A percentile compares a stretch with the other conserved stretches of the same genome.
Conservation (phyloP, 2,888 invertebrate genomes). For the Ptilodon capucinus region DNA sequence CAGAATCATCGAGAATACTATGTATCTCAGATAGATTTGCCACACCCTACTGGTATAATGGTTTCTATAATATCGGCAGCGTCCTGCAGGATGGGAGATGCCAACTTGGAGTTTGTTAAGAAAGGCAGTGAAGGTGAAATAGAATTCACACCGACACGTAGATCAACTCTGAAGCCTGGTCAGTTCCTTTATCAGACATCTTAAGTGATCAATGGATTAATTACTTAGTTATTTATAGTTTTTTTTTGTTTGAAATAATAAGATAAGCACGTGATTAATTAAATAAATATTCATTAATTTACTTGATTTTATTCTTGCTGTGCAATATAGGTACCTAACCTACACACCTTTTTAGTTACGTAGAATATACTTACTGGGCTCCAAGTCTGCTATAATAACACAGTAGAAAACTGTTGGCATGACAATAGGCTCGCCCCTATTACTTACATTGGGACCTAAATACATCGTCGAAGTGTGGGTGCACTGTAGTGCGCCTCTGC, state of each 20-base stretch:
- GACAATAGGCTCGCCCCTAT: too few species aligned
- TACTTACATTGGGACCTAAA: too few species aligned
- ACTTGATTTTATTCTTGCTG: too few species aligned
- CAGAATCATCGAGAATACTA: conserved; percentile 43
- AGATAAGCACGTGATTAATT: background rate
- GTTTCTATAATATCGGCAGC: conserved; percentile 54
- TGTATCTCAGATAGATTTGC: conserved; percentile 54
- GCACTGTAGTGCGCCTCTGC: too few species aligned
- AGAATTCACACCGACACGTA: conserved; percentile 47
- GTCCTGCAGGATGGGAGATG: conserved; percentile 42
- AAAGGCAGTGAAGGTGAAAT: conserved; percentile 18
- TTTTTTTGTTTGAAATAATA: background rate
- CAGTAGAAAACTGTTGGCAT: too few species aligned
- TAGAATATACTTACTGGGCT: too few species aligned
- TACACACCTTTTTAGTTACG: too few species aligned
- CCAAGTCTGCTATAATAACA: too few species aligned
- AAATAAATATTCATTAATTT: background rate
- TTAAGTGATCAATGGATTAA: background rate
- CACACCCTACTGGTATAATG: conserved; percentile 48
- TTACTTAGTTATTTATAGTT: background rate
- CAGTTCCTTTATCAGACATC: conserved; percentile 15
- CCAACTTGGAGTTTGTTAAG: conserved; percentile 47
- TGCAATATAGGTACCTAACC: too few species aligned
- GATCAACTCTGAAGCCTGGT: conserved; percentile 49
- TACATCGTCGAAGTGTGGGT: too few species aligned